Evolutionary conservation across 1,140 invertebrate genomes (phyloP), one percentile per base, ranked within the genome.

Genomic region (Ceratina calcarata): DNA sequence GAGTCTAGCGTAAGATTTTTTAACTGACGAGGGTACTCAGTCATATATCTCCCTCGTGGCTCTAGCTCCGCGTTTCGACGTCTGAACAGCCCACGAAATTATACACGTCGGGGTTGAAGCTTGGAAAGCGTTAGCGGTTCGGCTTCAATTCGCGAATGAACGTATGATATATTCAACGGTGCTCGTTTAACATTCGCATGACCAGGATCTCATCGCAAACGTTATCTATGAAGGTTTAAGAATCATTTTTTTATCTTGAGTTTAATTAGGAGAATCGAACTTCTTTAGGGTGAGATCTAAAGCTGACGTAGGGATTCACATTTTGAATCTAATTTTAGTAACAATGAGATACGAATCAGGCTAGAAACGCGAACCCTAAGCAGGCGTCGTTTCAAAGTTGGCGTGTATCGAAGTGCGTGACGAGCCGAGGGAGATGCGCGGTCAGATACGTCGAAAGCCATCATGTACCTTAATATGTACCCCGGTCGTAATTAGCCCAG

Each of bases 11-110:
- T 68, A 73, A 83, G 82, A 86, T 87, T 87, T 89, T 89, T 88
- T 78, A 83, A 90, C 86, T 92, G 91, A 92, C 91, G 91, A 91
- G 91, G 91, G 91, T 92, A 87, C 85, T 86, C 87, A 80, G 86
- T 90, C 90, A 89, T 90, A 91, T 91, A 91, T 91, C 90, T 89
- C 87, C 77, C 79, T 86, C 75, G 79, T 80, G 74, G 66, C 68
- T 78, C 78, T 81, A 84, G 82, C 86, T 87, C 87, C 85, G 37
- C 37, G 87, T 92, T 91, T 92, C 90, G 89, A 92, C 90, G 90
- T 91, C 88, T 86, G 89, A 88, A 90, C 88, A 87, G 88, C 88
- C 86, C 89, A 86, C 89, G 72, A 92, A 92, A 92, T 92, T 92
- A 91, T 87, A 91, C 78, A 53, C 68, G 58, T 45, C 32, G 1